Evolutionary conservation across 2,888 invertebrate species (phyloP).

Genomic region (Nasonovia ribisnigri): DNA sequence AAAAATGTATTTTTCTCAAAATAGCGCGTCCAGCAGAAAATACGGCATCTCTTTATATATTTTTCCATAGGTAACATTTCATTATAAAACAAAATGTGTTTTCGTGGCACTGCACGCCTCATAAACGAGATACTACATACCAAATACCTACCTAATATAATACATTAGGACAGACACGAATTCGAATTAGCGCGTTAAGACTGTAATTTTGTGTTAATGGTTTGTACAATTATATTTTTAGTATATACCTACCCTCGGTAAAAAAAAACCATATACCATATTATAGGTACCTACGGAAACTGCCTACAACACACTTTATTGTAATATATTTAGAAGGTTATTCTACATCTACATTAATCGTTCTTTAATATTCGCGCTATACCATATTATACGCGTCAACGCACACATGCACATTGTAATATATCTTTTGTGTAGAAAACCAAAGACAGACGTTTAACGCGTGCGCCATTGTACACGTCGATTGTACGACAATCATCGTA

Average conservation of each 20-base stretch:
- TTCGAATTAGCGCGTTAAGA: background rate
- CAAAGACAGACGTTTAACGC: background rate
- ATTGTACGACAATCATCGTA: background rate
- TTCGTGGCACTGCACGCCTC: background rate
- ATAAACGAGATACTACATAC: background rate
- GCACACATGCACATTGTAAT: background rate
- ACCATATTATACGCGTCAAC: background rate
- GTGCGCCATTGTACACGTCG: background rate
- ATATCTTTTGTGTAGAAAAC: background rate
- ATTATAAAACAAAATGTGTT: background rate
- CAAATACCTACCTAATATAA: background rate
- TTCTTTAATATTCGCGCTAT: background rate
- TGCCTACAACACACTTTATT: background rate
- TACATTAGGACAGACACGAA: background rate
- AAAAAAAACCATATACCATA: background rate
- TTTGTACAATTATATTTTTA: background rate
- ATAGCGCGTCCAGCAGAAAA: background rate
- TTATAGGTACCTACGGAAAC: background rate
- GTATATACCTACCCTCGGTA: background rate
- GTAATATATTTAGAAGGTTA: background rate
- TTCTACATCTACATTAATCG: background rate
- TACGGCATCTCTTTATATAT: background rate
- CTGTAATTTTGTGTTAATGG: background rate
- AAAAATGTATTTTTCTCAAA: background rate
- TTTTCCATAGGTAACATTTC: background rate